phyloP scores from a whole-genome alignment of 2,797 vertebrate species.

The Rhabdomys pumilio region DNA sequence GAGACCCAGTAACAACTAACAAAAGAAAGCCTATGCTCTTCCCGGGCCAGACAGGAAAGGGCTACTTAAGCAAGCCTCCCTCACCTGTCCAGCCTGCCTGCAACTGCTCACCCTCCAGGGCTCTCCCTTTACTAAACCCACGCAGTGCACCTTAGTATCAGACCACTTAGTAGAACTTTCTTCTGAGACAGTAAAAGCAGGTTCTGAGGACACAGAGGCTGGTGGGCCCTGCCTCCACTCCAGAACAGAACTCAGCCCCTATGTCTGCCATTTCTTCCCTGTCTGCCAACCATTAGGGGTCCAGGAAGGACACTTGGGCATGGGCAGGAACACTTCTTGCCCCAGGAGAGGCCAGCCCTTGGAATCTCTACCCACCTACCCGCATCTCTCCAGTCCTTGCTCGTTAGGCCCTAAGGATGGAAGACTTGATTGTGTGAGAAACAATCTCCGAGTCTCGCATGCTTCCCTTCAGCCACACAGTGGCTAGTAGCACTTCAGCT shows the following conservation, averaged over 20 bases:
- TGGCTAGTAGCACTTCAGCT: no score
- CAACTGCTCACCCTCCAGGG: neutral
- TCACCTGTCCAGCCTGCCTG: neutral
- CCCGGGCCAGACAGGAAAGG: neutral
- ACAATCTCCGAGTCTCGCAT: constrained; percentile 15
- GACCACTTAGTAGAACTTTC: neutral
- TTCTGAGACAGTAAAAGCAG: neutral
- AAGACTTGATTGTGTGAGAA: constrained; percentile 42
- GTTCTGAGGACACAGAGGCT: neutral
- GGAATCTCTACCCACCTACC: neutral
- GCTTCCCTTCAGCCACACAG: neutral
- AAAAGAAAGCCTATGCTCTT: neutral
- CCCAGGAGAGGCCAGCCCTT: neutral
- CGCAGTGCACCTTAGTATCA: neutral
- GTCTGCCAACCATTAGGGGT: neutral
- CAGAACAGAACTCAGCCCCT: neutral
- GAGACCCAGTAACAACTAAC: neutral
- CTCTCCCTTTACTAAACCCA: neutral
- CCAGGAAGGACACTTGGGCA: neutral
- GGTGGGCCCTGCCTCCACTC: neutral
- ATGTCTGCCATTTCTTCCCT: neutral
- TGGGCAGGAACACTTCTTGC: neutral
- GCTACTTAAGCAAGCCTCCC: neutral
- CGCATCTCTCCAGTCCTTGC: neutral
- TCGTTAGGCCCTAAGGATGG: constrained; percentile 28